These are phyloP conservation scores for Listronotus oregonensis DNA, from an alignment of 1,140 invertebrate genomes.

Conservation along the genomic window DNA sequence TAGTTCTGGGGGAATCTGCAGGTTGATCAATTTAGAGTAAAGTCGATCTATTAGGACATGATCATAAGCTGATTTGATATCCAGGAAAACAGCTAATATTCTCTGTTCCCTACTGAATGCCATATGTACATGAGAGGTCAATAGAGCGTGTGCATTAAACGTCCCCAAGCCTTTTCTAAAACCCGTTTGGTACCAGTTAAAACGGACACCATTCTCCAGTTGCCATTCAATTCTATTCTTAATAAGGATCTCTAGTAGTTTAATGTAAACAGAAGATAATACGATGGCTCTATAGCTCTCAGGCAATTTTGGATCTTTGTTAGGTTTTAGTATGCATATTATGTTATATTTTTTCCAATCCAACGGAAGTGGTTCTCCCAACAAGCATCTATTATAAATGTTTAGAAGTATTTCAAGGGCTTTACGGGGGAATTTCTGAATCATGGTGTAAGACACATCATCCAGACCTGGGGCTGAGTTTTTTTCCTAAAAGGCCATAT, in stretches of 20 bases:
- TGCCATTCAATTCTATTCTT: slow-evolving; percentile 24
- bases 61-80: slow-evolving; percentile 25
- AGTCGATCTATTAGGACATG: slow-evolving; percentile 10
- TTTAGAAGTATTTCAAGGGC: no score
- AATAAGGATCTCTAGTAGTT: slow-evolving; percentile 22
- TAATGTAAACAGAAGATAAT: slow-evolving; percentile 8
- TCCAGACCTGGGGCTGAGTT: no score
- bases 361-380: neutral
- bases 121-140: slow-evolving; percentile 9
- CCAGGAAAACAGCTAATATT: slow-evolving; percentile 20
- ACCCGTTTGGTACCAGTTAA: neutral
- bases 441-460: no score
- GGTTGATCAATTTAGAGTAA: slow-evolving; percentile 12
- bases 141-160: no score
- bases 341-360: slow-evolving; percentile 17
- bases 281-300: slow-evolving; percentile 14
- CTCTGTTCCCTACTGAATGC: slow-evolving; percentile 9
- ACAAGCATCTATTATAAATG: no score
- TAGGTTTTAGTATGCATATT: slow-evolving; percentile 15
- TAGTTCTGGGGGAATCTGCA: slow-evolving; percentile 2
- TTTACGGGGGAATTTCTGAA: no score
- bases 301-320: slow-evolving; percentile 2
- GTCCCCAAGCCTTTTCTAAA: slow-evolving; percentile 22
- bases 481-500: no score
- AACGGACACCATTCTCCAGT: slow-evolving; percentile 15